These are phyloP conservation scores for Etheostoma nigrum DNA, from an alignment of 2,797 vertebrate species.

Conservation along the genomic window DNA sequence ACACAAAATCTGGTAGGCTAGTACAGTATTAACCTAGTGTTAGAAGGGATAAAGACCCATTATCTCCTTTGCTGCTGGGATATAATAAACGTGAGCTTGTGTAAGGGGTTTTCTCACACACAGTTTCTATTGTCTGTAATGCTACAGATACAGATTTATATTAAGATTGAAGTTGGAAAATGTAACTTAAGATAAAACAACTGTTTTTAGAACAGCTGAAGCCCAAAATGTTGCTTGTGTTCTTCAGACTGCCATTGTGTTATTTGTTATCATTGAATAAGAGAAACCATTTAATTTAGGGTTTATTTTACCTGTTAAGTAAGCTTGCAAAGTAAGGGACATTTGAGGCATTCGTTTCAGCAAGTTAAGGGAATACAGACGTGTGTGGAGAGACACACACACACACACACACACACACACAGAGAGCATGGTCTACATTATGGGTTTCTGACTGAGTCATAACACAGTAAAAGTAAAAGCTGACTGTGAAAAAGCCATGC, in stretches of 20 bases:
- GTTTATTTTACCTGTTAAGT: constrained; percentile 23
- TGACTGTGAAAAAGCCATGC: constrained; percentile 70
- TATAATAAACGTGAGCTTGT: constrained; percentile 55
- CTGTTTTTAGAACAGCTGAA: constrained; percentile 9
- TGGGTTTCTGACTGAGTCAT: constrained; percentile 74
- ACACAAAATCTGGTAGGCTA: constrained; percentile 61
- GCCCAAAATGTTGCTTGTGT: neutral
- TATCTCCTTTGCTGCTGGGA: constrained; percentile 61
- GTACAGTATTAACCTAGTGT: constrained; percentile 79
- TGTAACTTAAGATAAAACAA: constrained; percentile 5
- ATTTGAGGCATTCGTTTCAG: constrained; percentile 12
- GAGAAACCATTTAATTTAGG: constrained; percentile 33
- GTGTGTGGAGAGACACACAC: constrained; percentile 36
- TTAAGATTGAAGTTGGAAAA: constrained; percentile 7
- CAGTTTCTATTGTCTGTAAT: constrained; percentile 16
- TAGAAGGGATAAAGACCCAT: constrained; percentile 71
- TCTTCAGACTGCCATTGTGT: constrained; percentile 17
- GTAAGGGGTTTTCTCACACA: constrained; percentile 19
- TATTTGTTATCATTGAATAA: constrained; percentile 39
- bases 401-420: constrained; percentile 23
- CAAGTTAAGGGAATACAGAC: constrained; percentile 29
- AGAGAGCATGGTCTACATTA: constrained; percentile 65
- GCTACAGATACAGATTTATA: constrained; percentile 2
- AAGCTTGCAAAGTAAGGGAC: neutral
- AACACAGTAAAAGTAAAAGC: constrained; percentile 74